Percentiles rank a stretch among this genome's conserved stretches.
These are phyloP conservation scores for Netelia virgata DNA, from an alignment of 2,888 invertebrate species.

Conservation along the genomic window DNA sequence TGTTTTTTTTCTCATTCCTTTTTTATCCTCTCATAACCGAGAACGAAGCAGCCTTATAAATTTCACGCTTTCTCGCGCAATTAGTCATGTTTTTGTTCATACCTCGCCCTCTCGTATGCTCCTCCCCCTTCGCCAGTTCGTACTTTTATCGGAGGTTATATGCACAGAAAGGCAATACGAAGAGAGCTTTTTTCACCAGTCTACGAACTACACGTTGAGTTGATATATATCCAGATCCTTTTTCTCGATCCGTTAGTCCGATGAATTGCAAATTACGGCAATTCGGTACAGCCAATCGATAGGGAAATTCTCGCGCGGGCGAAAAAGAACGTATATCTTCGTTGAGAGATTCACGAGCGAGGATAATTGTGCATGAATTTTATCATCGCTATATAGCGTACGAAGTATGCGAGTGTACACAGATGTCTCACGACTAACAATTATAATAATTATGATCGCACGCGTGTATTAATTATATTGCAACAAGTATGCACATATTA, in stretches of 20 bases:
- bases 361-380: not conserved
- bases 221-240: not conserved
- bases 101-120: not conserved
- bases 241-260: slow-evolving; percentile 3
- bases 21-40: slow-evolving; percentile 8
- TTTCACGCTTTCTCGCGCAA: slow-evolving; percentile 40
- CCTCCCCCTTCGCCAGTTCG: not conserved
- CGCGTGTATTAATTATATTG: not conserved
- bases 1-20: slow-evolving; percentile 11
- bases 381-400: not conserved
- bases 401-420: not conserved
- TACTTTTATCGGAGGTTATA: slow-evolving; percentile 37
- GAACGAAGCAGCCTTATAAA: slow-evolving; percentile 44
- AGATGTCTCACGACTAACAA: not conserved
- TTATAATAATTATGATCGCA: not conserved
- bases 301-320: not conserved
- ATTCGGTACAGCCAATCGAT: not conserved
- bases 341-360: not conserved
- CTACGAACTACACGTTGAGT: not conserved
- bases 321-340: not conserved
- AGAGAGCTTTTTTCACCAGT: slow-evolving; percentile 4
- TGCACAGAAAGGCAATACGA: not conserved
- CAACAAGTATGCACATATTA: too few relatives aligned
- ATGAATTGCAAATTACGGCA: slow-evolving; percentile 31
- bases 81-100: slow-evolving; percentile 53